Base-by-base conservation (phyloP, 2,888 invertebrate genomes). In the Drosophila dives region DNA sequence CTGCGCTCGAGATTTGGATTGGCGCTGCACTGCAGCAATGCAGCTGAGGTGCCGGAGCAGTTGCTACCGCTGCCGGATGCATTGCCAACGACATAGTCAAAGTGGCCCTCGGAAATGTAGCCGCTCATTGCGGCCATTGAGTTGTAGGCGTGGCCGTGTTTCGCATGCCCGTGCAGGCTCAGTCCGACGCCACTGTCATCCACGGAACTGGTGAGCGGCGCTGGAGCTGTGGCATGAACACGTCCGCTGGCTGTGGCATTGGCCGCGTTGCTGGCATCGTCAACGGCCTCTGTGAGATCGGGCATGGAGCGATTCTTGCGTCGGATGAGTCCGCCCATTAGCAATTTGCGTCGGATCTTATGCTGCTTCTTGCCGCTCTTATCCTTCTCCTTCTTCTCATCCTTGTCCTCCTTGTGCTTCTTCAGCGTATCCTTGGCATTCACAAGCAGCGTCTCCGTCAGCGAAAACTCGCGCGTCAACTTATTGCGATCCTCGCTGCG, bases 221-320 rank as follows among this genome's bases (percentile, higher is more conserved):
- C 65, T 92, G 94, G 66, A 26, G 78, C 73, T 50, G 86, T 78
- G 32, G 72, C 71, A 6, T 65, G 75, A 4, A 74, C 23, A 12
- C 40, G 61, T n/a, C 23, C n/a, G 55, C 20, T 40, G 77, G 93
- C 86, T 72, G 51, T 20, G 15, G 61, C 50, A 17, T 4, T 64
- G 53, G 59, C 8, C 3, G 55, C n/a, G 36, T 33, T 55, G 36
- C n/a, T 48, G 42, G 55, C 45, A n/a, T 67, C 91, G 50, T 87
- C 95, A 56, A 95, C 96, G 1, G 96, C 96, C 92, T 98, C 98
- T 0, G 98, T 96, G 56, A 98, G 94, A 93, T 98, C 98, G 1
- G 98, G 98, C 97, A 98, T 97, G 64, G 97, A 97, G 78, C 98
- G 94, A 91, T 98, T 98, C 92, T 98, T 98, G 36, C 98, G 94